A percentile compares a stretch with the other conserved stretches of the same genome.
These are phyloP conservation scores for Sphaeramia orbicularis DNA, from an alignment of 2,797 vertebrate genomes.

Conservation along the genomic window DNA sequence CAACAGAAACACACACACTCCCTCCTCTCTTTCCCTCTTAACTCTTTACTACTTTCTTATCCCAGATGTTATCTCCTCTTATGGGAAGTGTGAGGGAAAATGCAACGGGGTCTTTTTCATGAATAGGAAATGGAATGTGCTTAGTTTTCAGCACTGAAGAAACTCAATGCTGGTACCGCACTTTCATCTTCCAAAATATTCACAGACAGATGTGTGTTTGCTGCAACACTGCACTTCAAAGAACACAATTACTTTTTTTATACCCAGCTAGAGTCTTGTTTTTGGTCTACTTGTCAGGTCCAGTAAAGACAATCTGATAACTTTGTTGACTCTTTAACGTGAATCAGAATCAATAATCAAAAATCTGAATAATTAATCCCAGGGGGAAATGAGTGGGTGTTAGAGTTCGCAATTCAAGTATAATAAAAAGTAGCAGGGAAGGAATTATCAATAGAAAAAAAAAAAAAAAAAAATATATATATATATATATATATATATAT, in stretches of 20 bases:
- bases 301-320: too few species aligned
- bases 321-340: too few species aligned
- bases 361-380: too few species aligned
- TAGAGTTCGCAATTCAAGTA: too few species aligned
- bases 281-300: too few species aligned
- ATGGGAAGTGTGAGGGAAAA: constrained; percentile 73
- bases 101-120: constrained; percentile 50
- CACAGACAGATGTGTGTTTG: constrained; percentile 6
- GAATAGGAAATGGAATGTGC: constrained; percentile 64
- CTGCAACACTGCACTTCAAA: constrained; percentile 26
- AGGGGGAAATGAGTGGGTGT: too few species aligned
- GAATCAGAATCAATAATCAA: too few species aligned
- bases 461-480: too few species aligned
- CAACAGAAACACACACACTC: constrained; percentile 50
- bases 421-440: too few species aligned
- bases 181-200: constrained; percentile 55
- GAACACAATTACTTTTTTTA: constrained; percentile 1
- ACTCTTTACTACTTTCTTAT: constrained; percentile 68
- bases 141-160: constrained; percentile 26
- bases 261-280: too few species aligned
- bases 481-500: too few species aligned
- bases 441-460: too few species aligned
- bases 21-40: constrained; percentile 48
- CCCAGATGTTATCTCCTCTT: constrained; percentile 81
- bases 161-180: constrained; percentile 47